phyloP scores from a whole-genome alignment of 2,113 vertebrate species.

The Taurulus bubalis region DNA sequence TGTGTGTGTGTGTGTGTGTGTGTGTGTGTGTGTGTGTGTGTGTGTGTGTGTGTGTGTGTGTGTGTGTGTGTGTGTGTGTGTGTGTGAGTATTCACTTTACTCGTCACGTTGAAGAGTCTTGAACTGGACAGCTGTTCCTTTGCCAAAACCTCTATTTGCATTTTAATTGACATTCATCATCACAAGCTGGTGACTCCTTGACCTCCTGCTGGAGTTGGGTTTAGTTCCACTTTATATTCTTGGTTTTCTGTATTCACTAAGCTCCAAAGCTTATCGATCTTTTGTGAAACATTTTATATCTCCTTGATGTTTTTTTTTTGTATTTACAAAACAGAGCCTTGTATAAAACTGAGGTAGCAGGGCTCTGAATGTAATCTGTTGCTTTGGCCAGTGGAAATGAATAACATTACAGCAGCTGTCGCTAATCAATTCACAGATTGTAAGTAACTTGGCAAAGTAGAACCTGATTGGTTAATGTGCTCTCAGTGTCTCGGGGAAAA shows the following conservation, averaged over 20 bases:
- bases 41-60: slow-evolving; percentile 46
- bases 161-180: slow-evolving; percentile 65
- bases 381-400: background rate
- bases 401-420: background rate
- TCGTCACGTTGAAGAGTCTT: slow-evolving; percentile 33
- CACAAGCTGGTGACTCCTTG: slow-evolving; percentile 25
- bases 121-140: slow-evolving; percentile 63
- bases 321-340: background rate
- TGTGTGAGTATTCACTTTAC: slow-evolving; percentile 45
- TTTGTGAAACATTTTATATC: background rate
- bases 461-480: background rate
- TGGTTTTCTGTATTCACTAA: background rate
- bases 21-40: slow-evolving; percentile 51
- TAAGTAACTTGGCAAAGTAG: background rate
- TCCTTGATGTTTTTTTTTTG: background rate
- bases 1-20: slow-evolving; percentile 41
- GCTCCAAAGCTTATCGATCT: background rate
- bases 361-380: background rate
- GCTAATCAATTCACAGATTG: background rate
- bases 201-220: slow-evolving; percentile 7
- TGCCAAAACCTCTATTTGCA: slow-evolving; percentile 59
- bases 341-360: background rate
- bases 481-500: background rate
- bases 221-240: slow-evolving; percentile 6
- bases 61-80: slow-evolving; percentile 47